These are phyloP conservation scores for Nibea albiflora DNA, from an alignment of 2,113 vertebrate genomes.

Conservation along the genomic window DNA sequence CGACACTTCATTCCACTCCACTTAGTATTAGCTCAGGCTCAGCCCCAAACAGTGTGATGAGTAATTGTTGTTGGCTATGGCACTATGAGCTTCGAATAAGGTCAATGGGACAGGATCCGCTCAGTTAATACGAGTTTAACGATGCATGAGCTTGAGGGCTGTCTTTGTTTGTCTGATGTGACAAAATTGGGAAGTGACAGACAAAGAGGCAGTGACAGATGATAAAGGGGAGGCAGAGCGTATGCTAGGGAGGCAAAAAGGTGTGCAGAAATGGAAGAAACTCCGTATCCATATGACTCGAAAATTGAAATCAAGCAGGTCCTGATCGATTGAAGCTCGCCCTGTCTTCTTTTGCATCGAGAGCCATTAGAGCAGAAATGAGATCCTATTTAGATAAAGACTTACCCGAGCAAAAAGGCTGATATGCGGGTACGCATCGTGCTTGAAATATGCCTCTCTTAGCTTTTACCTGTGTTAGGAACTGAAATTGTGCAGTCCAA, in stretches of 20 bases:
- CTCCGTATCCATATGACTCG: neutral
- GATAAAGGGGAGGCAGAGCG: neutral
- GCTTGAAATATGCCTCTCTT: neutral
- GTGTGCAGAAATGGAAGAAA: neutral
- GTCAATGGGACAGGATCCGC: slow-evolving; percentile 40
- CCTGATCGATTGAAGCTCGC: neutral
- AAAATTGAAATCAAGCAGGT: slow-evolving; percentile 27
- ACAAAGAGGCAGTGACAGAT: neutral
- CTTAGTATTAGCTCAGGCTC: slow-evolving; percentile 53
- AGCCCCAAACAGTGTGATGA: slow-evolving; percentile 17
- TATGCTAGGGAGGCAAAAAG: neutral
- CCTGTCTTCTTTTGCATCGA: neutral
- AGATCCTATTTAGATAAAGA: slow-evolving; percentile 41
- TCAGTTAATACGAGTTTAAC: slow-evolving; percentile 16
- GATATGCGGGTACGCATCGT: neutral
- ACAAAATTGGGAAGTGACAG: neutral
- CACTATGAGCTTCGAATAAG: slow-evolving; percentile 48
- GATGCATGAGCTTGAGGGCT: neutral
- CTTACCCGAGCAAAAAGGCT: neutral
- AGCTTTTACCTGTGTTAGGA: neutral
- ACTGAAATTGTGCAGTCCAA: neutral
- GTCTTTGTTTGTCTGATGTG: slow-evolving; percentile 7
- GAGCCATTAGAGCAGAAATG: slow-evolving; percentile 31
- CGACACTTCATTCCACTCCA: slow-evolving; percentile 52
- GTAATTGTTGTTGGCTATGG: slow-evolving; percentile 48